Base-by-base conservation (phyloP, 2,113 vertebrate species). In the Egretta garzetta region DNA sequence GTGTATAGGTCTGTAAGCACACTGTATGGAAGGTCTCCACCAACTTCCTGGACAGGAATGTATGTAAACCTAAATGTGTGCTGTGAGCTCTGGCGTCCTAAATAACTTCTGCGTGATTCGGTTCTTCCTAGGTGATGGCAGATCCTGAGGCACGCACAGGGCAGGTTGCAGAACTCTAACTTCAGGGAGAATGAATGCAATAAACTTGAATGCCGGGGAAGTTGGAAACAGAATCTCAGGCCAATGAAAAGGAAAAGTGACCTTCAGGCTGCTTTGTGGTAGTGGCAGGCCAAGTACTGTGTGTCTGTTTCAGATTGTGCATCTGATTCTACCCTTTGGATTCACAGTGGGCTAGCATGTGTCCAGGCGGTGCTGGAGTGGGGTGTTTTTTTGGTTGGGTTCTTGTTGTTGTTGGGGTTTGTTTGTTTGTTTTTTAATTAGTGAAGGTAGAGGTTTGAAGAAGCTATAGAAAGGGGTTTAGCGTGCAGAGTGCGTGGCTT, bases 301-400 rank as follows among this genome's bases (percentile, higher is more conserved):
- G 12, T 37, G 35, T 41, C 60, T 35, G 14, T 18, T 80, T 70
- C 56, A 53, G 41, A 53, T 12, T 52, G 84, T 22, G 32, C 15
- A 9, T 76, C 32, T 1, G 1, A 0, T 81, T 86, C 43, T 89
- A 18, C 62, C 0, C 0, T 53, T 50, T 76, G 62, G 49, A 47
- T 80, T 85, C 47, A 13, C n/a, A 8, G 28, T 18, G 56, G 14
- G 5, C 26, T 63, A 14, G 22, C 0, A 0, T 33, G 68, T 81
- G 49, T 84, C 49, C 33, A 60, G 24, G 35, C 49, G 45, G 12
- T 30, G 33, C 8, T 50, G 53, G 17, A 35, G 3, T 58, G 41
- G 41, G 45, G 45, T 8, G 8, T 19, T 45, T 45, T 45, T 45
- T 45, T 45, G 45, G 45, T 45, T 45, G 45, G 18, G 17, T 45